Base-by-base conservation (phyloP, 2,888 invertebrate genomes). In the Podabrus alpinus region DNA sequence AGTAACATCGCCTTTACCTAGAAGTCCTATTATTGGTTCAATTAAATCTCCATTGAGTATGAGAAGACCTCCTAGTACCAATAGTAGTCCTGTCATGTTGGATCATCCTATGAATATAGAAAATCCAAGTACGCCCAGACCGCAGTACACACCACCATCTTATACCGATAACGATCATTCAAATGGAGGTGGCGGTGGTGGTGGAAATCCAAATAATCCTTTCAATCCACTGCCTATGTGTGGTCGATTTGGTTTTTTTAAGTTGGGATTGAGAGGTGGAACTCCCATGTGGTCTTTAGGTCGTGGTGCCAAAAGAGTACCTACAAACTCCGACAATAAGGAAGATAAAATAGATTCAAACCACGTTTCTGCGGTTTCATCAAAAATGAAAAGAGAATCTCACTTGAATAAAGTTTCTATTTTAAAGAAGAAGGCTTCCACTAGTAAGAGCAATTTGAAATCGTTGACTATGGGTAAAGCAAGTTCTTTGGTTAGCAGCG, bases 231-330 rank as follows among this genome's bases (percentile, higher is more conserved):
- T 92, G 68, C 92, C 92, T 0, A 82, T 90, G 72, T 91, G 91
- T 81, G 89, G 89, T 1, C 88, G 91, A 66, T 90, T 88, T 82
- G 90, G 89, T 0, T 92, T 91, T 84, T 88, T 90, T 80, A 91
- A 91, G 81, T 88, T 91, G 2, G 94, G 90, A 13, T 82, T 93
- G 3, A 86, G 90, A 76, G 93, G 93, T 17, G 93, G 93, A 5
- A 90, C 92, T 0, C 92, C 92, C 0, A 91, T 92, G 87, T 92
- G 92, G 92, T 45, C 73, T 72, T 87, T 85, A 62, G 85, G 85
- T 84, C 87, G 84, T 80, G 89, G 80, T 80, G 87, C 84, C 68
- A 89, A 86, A 81, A 84, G 81, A 79, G 85, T 83, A 70, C 86
- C 84, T 81, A 88, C 84, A 11, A 83, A 85, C 15, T 84, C 85